phyloP scores from a whole-genome alignment of 2,113 vertebrate species.

The Campylomormyrus tamandua region DNA sequence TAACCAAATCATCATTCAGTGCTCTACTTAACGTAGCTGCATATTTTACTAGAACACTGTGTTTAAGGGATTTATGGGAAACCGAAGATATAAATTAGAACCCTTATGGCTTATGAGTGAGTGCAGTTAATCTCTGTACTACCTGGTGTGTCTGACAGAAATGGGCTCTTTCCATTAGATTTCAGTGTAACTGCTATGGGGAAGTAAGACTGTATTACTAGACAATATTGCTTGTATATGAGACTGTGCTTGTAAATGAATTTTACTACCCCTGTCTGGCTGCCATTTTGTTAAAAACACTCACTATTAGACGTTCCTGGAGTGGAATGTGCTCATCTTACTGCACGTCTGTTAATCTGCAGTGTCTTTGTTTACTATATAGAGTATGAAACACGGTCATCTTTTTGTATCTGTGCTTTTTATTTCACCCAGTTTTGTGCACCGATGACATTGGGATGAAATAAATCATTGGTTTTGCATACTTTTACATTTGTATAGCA shows the following conservation, averaged over 20 bases:
- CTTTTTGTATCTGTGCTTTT: not conserved
- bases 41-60: not conserved
- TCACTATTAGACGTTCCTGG: not conserved
- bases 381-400: not conserved
- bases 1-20: not conserved
- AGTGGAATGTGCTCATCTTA: not conserved
- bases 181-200: not conserved
- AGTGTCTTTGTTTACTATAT: not conserved
- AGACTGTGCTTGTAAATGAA: not conserved
- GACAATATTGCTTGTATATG: not conserved
- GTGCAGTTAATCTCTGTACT: not conserved
- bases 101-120: not conserved
- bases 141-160: not conserved
- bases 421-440: not conserved
- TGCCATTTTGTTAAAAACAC: not conserved
- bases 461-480: not conserved
- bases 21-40: not conserved
- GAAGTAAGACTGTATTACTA: not conserved
- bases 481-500: not conserved
- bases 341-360: not conserved
- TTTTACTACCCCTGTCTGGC: not conserved
- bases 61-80: not conserved
- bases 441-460: not conserved
- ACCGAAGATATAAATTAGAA: not conserved
- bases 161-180: not conserved